Evolutionary conservation across 2,797 vertebrate species (phyloP).

Genomic region (Ceryle rudis): DNA sequence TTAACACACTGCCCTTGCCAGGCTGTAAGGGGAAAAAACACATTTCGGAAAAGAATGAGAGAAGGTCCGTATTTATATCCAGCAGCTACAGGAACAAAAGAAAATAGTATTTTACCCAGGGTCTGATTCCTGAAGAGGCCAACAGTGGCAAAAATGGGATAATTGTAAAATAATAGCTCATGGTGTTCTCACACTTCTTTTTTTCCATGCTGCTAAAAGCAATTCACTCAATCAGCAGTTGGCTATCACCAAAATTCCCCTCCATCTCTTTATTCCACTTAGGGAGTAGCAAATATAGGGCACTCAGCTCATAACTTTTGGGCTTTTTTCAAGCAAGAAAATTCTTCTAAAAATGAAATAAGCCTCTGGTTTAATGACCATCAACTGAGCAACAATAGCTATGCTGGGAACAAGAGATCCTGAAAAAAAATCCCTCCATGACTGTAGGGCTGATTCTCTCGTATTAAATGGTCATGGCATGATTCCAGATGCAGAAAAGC

Average conservation of each 20-base stretch:
- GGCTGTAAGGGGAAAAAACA: not conserved
- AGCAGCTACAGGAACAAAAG: not conserved
- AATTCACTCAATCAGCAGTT: conserved; percentile 41
- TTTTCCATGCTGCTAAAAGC: conserved; percentile 28
- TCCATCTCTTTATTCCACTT: conserved; percentile 61
- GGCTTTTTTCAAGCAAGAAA: conserved; percentile 62
- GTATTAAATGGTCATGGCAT: not conserved
- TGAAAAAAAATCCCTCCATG: conserved; percentile 53
- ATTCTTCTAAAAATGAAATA: conserved; percentile 72
- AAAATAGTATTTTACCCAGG: not conserved
- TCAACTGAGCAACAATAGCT: conserved; percentile 58
- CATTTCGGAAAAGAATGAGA: not conserved
- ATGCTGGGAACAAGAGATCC: conserved; percentile 50
- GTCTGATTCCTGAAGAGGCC: conserved; percentile 19
- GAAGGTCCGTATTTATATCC: not conserved
- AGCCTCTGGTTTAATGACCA: conserved; percentile 56
- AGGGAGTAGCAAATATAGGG: conserved; percentile 73
- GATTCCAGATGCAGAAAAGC: conserved; percentile 58
- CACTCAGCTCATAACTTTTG: conserved; percentile 56
- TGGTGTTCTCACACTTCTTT: conserved; percentile 11
- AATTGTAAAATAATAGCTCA: conserved; percentile 61
- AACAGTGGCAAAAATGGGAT: conserved; percentile 56
- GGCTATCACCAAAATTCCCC: conserved; percentile 40
- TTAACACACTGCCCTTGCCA: not conserved
- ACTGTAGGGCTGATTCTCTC: conserved; percentile 38